These are phyloP conservation scores for Callyntrura guangdongensis DNA, from an alignment of 2,888 invertebrate species.

Conservation along the genomic window DNA sequence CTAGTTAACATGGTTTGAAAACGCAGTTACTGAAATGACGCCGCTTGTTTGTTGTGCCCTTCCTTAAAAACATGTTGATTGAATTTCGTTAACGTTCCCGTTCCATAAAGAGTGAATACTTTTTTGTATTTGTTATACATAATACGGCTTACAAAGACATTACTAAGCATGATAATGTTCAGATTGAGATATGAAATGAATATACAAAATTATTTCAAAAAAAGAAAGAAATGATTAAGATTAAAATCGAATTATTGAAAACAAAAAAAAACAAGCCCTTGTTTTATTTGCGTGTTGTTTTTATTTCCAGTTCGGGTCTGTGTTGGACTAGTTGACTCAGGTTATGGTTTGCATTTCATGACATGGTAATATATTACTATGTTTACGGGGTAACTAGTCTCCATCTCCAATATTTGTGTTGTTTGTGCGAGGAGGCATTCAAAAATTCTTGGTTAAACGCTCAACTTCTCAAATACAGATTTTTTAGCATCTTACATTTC, in stretches of 20 bases:
- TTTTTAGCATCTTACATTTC: no score
- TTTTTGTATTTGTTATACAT: not conserved
- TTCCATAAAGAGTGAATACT: constrained; percentile 9
- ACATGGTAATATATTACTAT: no score
- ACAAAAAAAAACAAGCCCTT: no score
- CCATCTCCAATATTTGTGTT: no score
- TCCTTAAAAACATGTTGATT: not conserved
- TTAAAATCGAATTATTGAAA: not conserved
- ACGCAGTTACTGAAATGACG: not conserved
- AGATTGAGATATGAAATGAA: not conserved
- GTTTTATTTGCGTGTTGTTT: no score
- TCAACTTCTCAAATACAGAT: no score
- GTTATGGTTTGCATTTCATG: no score
- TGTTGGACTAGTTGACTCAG: no score
- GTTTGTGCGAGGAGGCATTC: no score
- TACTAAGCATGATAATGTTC: not conserved
- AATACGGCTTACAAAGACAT: not conserved
- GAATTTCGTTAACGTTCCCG: not conserved
- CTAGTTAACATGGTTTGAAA: not conserved
- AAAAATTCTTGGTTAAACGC: no score
- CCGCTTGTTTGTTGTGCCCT: constrained; percentile 8
- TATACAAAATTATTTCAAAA: not conserved
- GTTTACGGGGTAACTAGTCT: no score
- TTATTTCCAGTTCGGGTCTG: no score
- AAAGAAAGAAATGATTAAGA: not conserved